A percentile compares a stretch with the other conserved stretches of the same genome.
Conservation (phyloP, 2,888 invertebrate species). For the Catocala fraxini region DNA sequence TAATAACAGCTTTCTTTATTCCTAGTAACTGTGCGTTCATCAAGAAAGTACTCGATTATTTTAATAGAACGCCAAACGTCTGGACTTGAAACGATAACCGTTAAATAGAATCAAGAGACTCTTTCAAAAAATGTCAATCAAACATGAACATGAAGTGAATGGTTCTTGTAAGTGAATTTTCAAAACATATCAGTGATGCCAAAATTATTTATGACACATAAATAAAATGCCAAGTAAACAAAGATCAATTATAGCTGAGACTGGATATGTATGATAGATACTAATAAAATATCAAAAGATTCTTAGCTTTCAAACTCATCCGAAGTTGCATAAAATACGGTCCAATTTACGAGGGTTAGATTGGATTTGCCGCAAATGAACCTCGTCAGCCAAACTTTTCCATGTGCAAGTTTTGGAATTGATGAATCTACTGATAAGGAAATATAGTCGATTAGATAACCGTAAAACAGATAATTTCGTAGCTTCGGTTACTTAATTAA, state of each 20-base stretch:
- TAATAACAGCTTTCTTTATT: background rate
- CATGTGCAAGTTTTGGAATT: slow-evolving; percentile 29
- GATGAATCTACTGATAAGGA: slow-evolving; percentile 20
- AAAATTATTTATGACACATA: too few relatives aligned
- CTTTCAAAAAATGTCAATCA: too few relatives aligned
- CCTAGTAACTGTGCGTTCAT: background rate
- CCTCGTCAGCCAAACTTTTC: slow-evolving; percentile 24
- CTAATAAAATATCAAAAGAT: background rate
- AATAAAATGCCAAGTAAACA: too few relatives aligned
- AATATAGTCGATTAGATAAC: slow-evolving; percentile 15
- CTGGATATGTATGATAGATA: too few relatives aligned
- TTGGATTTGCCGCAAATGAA: slow-evolving; percentile 27
- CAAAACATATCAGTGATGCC: too few relatives aligned
- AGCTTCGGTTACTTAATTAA: slow-evolving; percentile 25
- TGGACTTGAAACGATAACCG: too few relatives aligned
- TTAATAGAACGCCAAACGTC: background rate
- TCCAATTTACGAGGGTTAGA: slow-evolving; percentile 21
- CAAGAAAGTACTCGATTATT: background rate
- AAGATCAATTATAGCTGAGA: too few relatives aligned
- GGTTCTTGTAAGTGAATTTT: background rate
- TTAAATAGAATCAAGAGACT: too few relatives aligned
- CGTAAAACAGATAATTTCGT: slow-evolving; percentile 19
- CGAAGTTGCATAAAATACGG: slow-evolving; percentile 31
- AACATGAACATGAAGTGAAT: too few relatives aligned
- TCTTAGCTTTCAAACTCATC: slow-evolving; percentile 14